Percentiles rank a stretch among this genome's conserved stretches.
phyloP scores from a whole-genome alignment of 2,113 vertebrate species.

The Nothoprocta perdicaria region DNA sequence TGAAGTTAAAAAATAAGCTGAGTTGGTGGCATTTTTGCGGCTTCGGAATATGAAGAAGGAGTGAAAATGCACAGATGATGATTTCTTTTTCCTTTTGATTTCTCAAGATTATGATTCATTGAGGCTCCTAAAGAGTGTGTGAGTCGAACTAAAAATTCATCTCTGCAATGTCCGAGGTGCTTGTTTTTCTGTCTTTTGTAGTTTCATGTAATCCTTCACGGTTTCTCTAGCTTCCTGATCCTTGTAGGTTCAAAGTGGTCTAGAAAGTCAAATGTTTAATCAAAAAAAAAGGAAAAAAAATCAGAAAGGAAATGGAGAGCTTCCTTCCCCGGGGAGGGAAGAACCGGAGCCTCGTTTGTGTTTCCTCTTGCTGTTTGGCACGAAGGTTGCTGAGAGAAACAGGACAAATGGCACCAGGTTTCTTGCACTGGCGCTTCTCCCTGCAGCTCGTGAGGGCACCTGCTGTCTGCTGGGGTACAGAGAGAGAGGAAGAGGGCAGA shows the following conservation, averaged over 20 bases:
- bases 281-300: not conserved
- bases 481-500: not conserved
- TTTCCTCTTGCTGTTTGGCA: not conserved
- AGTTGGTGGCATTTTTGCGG: not conserved
- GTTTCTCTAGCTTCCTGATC: not conserved
- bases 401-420: not conserved
- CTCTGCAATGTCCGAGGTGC: not conserved
- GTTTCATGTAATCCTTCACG: not conserved
- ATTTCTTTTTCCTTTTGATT: slow-evolving; percentile 16
- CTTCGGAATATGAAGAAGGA: not conserved
- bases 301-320: not conserved
- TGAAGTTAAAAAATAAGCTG: not conserved
- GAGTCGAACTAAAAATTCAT: slow-evolving; percentile 11
- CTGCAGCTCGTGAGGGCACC: not conserved
- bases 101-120: not conserved
- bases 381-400: not conserved
- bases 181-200: slow-evolving; percentile 17
- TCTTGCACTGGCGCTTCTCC: not conserved
- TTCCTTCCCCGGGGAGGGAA: not conserved
- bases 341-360: not conserved
- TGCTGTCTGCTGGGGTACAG: not conserved
- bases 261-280: not conserved
- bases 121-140: not conserved
- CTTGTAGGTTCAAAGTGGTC: not conserved
- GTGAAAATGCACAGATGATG: not conserved